phyloP scores from a whole-genome alignment of 1,140 invertebrate genomes.

The Semibalanus balanoides region DNA sequence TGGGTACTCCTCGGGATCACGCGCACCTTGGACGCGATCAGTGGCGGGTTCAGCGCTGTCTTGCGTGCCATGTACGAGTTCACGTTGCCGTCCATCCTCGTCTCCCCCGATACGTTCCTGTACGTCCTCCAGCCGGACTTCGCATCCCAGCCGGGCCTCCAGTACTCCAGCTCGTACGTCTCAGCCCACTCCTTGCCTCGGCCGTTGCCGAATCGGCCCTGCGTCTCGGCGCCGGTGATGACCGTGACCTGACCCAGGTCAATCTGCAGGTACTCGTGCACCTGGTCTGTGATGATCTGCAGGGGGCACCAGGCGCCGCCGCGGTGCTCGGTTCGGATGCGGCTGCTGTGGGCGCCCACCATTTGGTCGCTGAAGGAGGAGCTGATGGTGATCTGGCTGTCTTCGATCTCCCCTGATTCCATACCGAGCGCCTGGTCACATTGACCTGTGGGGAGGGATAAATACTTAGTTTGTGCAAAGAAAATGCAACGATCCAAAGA shows the following conservation, averaged over 20 bases:
- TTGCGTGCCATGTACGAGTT: slow-evolving; percentile 15
- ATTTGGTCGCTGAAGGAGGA: slow-evolving; percentile 61
- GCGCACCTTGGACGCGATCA: slow-evolving; percentile 67
- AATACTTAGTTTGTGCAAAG: no score
- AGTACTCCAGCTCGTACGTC: slow-evolving; percentile 71
- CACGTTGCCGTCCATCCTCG: slow-evolving; percentile 9
- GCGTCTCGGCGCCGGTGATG: slow-evolving; percentile 73
- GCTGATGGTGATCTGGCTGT: slow-evolving; percentile 70
- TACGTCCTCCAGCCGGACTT: slow-evolving; percentile 28
- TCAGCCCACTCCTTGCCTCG: slow-evolving; percentile 78
- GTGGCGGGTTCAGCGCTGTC: slow-evolving; percentile 51
- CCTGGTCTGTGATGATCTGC: slow-evolving; percentile 41
- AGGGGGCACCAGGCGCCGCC: slow-evolving; percentile 86
- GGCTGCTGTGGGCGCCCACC: slow-evolving; percentile 14
- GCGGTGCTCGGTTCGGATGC: slow-evolving; percentile 59
- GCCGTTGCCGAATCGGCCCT: slow-evolving; percentile 87
- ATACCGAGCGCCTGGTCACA: slow-evolving; percentile 70
- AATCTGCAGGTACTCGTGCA: slow-evolving; percentile 74
- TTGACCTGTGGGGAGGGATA: slow-evolving; percentile 49
- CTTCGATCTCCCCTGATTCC: slow-evolving; percentile 72
- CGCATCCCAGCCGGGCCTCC: slow-evolving; percentile 40
- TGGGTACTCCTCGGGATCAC: slow-evolving; percentile 77
- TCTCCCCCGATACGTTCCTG: background rate
- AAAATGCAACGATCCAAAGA: no score
- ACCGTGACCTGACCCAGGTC: slow-evolving; percentile 59